These are phyloP conservation scores for Poecilia velifera DNA, from an alignment of 2,797 vertebrate genomes.

Conservation along the genomic window DNA sequence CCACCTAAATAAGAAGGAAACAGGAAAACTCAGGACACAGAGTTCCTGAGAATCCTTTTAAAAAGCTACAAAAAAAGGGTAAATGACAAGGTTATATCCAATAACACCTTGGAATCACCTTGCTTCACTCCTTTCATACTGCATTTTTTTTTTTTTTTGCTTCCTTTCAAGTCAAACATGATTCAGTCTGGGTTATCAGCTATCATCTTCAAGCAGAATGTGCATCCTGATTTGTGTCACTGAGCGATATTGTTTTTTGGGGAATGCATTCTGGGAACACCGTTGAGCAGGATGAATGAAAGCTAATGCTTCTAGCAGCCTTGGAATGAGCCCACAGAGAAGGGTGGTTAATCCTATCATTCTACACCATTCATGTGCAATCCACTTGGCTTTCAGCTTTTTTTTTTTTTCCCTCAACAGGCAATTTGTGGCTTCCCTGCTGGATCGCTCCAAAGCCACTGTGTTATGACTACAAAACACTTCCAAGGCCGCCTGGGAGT, in stretches of 20 bases:
- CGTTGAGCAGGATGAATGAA: slow-evolving; percentile 62
- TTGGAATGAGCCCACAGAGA: slow-evolving; percentile 75
- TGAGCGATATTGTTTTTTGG: slow-evolving; percentile 48
- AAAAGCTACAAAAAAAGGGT: slow-evolving; percentile 24
- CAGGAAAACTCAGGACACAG: slow-evolving; percentile 41
- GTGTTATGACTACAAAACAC: slow-evolving; percentile 80
- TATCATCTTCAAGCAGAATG: slow-evolving; percentile 49
- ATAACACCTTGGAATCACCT: slow-evolving; percentile 35
- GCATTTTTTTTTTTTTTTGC: slow-evolving; percentile 40
- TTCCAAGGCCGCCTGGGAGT: slow-evolving; percentile 69
- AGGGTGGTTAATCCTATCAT: slow-evolving; percentile 78
- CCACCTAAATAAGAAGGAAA: slow-evolving; percentile 53
- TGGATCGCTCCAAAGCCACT: slow-evolving; percentile 73
- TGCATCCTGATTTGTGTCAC: slow-evolving; percentile 45
- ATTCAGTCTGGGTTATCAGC: slow-evolving; percentile 48
- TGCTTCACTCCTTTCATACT: slow-evolving; percentile 30
- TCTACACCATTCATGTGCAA: slow-evolving; percentile 82
- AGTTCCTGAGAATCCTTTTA: slow-evolving; percentile 31
- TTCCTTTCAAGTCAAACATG: slow-evolving; percentile 59
- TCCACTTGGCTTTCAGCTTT: slow-evolving; percentile 75
- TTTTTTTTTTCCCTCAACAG: slow-evolving; percentile 74
- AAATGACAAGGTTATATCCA: slow-evolving; percentile 30
- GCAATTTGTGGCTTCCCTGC: slow-evolving; percentile 80
- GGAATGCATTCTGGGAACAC: slow-evolving; percentile 60
- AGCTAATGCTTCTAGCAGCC: slow-evolving; percentile 66